Percentiles rank a stretch among this genome's conserved stretches.
These are phyloP conservation scores for Karalla daura DNA, from an alignment of 2,797 vertebrate genomes.

Conservation along the genomic window DNA sequence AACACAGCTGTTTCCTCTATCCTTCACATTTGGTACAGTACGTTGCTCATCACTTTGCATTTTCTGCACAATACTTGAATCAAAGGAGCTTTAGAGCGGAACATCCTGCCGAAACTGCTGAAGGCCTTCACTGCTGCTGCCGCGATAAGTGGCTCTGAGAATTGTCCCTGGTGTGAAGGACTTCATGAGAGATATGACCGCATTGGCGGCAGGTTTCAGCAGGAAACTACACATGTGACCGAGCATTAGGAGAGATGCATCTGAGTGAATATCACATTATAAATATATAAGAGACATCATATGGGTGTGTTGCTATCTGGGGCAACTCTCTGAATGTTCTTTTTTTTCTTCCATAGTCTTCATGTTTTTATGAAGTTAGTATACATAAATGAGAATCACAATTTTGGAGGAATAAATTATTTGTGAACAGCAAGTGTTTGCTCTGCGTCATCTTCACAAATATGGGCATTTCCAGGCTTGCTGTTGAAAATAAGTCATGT, in stretches of 20 bases:
- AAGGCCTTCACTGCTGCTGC: conserved; percentile 24
- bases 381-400: background rate
- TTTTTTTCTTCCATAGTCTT: too few species aligned
- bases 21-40: conserved; percentile 67
- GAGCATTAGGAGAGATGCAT: conserved; percentile 10
- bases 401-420: background rate
- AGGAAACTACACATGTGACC: background rate
- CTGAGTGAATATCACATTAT: too few species aligned
- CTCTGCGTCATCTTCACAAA: conserved; percentile 30
- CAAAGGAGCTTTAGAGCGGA: conserved; percentile 36
- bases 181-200: conserved; percentile 1
- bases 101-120: conserved; percentile 25
- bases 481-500: conserved; percentile 29
- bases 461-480: conserved; percentile 52
- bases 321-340: background rate
- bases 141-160: conserved; percentile 19
- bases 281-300: background rate
- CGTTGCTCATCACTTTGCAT: conserved; percentile 62
- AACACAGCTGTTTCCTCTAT: conserved; percentile 78
- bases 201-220: background rate
- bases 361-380: too few species aligned
- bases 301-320: background rate
- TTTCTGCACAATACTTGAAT: conserved; percentile 53
- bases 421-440: background rate
- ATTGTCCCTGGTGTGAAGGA: background rate